Percentiles rank a stretch among this genome's conserved stretches.
Conservation (phyloP, 2,888 invertebrate genomes). For the Andrena dorsata region DNA sequence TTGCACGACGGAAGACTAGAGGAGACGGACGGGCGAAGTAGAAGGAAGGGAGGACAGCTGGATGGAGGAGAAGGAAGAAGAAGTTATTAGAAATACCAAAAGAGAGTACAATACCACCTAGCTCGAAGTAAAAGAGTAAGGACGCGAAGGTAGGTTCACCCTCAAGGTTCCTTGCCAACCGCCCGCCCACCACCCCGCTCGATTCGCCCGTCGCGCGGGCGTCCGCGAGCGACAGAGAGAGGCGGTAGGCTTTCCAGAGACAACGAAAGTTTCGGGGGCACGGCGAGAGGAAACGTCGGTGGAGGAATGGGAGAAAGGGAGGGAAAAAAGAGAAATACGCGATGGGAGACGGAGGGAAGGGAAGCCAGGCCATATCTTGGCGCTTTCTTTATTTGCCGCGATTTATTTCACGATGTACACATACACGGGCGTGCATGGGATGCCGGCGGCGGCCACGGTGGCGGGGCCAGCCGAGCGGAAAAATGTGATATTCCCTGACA, state of each 20-base stretch:
- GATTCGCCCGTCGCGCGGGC: slow-evolving; percentile 32
- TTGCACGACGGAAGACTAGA: neutral
- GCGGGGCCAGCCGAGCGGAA: slow-evolving; percentile 63
- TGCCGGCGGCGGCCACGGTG: neutral
- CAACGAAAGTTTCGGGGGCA: slow-evolving; percentile 59
- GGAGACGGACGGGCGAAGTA: slow-evolving; percentile 12
- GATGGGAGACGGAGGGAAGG: neutral
- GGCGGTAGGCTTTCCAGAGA: slow-evolving; percentile 64
- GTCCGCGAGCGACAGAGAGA: slow-evolving; percentile 44
- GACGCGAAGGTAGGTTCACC: slow-evolving; percentile 63
- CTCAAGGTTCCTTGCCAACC: slow-evolving; percentile 39
- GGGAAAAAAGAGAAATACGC: neutral
- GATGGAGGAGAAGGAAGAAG: slow-evolving; percentile 65
- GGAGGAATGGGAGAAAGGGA: slow-evolving; percentile 7
- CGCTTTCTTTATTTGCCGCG: slow-evolving; percentile 72
- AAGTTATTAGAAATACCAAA: slow-evolving; percentile 81
- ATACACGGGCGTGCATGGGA: slow-evolving; percentile 15
- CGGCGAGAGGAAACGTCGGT: slow-evolving; percentile 21
- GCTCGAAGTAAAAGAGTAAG: slow-evolving; percentile 73
- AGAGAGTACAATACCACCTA: slow-evolving; percentile 74
- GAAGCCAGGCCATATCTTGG: slow-evolving; percentile 63
- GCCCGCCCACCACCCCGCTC: slow-evolving; percentile 14
- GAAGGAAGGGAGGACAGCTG: slow-evolving; percentile 12
- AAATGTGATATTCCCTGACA: slow-evolving; percentile 74
- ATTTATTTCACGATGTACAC: slow-evolving; percentile 69